Percentiles rank a stretch among this genome's conserved stretches.
These are phyloP conservation scores for Sarotherodon lohbergeri DNA, from an alignment of 2,113 vertebrate species.

Conservation along the genomic window DNA sequence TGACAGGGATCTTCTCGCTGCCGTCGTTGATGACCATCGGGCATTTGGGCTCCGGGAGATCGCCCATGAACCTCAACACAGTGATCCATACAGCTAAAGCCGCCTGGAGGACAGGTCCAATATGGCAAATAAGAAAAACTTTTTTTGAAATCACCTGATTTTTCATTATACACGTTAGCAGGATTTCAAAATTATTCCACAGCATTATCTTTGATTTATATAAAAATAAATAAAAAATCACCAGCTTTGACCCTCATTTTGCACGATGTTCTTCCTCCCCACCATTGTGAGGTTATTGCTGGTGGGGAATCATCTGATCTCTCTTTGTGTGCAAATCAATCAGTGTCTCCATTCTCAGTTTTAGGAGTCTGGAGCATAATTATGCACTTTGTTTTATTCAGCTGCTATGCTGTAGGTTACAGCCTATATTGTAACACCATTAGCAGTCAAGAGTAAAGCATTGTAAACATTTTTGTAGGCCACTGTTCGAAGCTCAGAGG, in stretches of 20 bases:
- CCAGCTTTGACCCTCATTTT: neutral
- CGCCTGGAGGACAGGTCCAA: constrained; percentile 68
- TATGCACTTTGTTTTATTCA: neutral
- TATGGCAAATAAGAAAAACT: neutral
- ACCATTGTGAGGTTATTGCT: neutral
- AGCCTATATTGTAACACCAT: neutral
- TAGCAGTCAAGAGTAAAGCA: neutral
- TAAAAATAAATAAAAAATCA: neutral
- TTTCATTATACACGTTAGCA: neutral
- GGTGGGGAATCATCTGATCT: neutral
- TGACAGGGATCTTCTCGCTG: constrained; percentile 96
- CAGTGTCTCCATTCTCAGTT: rapidly evolving
- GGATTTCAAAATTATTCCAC: neutral
- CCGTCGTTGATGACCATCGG: constrained; percentile 89
- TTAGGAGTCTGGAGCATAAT: neutral
- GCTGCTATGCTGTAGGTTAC: neutral
- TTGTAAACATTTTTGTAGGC: neutral
- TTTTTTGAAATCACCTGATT: neutral
- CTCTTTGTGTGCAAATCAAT: neutral
- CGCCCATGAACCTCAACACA: constrained; percentile 94
- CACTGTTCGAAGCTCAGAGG: neutral
- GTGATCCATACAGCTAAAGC: constrained; percentile 97
- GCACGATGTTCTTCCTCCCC: neutral
- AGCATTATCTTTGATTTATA: neutral
- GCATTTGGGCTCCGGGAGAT: constrained; percentile 91